Base-by-base conservation (phyloP, 2,888 invertebrate genomes). In the Trissonchulus sp. region DNA sequence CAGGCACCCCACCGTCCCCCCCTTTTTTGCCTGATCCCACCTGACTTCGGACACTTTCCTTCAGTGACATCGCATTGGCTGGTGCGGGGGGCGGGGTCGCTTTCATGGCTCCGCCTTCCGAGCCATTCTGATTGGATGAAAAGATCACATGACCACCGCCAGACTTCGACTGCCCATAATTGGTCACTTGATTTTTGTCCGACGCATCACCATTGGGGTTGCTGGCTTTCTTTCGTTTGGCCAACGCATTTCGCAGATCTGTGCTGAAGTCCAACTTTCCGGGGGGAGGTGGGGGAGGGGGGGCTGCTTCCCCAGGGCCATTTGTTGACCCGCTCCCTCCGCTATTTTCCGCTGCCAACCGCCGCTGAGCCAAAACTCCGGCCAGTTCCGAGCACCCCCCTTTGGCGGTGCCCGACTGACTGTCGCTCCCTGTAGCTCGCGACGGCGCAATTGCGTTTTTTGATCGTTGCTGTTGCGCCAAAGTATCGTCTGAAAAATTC, bases 161-260 rank as follows among this genome's bases (percentile, higher is more conserved):
- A 48, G 8, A 8, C 48, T 48, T 48, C 8, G 8, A 8, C n/a
- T 30, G 71, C 2, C 34, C 8, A 15, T 38, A 36, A 38, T 23
- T 1, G 71, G 23, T 65, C 30, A 30, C 28, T 8, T 65, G 18
- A 8, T 3, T 28, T 28, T 34, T 2, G 2, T 15, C 73, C 48
- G 31, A 48, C 60, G 3, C 63, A 23, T 48, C 48, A 48, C 48
- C 48, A 23, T 23, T 23, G 48, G 8, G 8, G 48, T 15, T 23
- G 48, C 48, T 23, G 48, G 23, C 48, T 48, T 23, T 8, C 23
- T 48, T 48, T 23, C 48, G 48, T 23, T 23, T 81, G 31, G 83
- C 83, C 78, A 83, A 72, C 1, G 83, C 83, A 76, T 80, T 81
- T 65, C 81, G 78, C 78, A 84, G 77, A 78, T 84, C 84, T 63